These are phyloP conservation scores for Porites lobata DNA, from an alignment of 92 coral and sea anemone genomes.

Conservation along the genomic window DNA sequence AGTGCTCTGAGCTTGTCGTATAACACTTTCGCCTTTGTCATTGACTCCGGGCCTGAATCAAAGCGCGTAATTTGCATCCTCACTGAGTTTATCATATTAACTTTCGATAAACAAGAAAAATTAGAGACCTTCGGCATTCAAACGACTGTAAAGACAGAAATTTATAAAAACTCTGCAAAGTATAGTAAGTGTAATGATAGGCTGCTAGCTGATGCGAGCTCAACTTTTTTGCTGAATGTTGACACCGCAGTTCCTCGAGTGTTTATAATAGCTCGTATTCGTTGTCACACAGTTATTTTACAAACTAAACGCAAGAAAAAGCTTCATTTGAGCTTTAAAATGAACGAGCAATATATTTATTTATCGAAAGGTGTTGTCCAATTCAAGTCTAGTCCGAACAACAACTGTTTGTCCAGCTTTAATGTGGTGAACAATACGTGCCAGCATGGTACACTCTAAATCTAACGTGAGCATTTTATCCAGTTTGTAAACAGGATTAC, in stretches of 20 bases:
- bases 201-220: too few species aligned
- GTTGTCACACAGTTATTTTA: not conserved
- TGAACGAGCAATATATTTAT: too few species aligned
- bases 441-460: not conserved
- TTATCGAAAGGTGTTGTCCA: not conserved
- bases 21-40: conserved; percentile 28
- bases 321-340: not conserved
- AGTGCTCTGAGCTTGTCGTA: conserved; percentile 22
- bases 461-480: conserved; percentile 8
- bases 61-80: conserved; percentile 36
- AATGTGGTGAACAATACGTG: not conserved
- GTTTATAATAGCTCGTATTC: not conserved
- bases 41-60: not conserved
- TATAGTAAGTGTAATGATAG: too few species aligned
- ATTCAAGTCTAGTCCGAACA: not conserved
- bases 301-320: not conserved
- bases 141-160: not conserved
- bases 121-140: not conserved
- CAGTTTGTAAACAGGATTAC: conserved; percentile 5
- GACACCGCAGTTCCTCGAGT: not conserved
- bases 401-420: not conserved
- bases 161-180: too few species aligned
- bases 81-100: conserved; percentile 22
- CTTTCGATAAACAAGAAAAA: not conserved
- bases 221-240: not conserved